phyloP scores from a whole-genome alignment of 2,113 vertebrate genomes.

The Mixornis gularis region DNA sequence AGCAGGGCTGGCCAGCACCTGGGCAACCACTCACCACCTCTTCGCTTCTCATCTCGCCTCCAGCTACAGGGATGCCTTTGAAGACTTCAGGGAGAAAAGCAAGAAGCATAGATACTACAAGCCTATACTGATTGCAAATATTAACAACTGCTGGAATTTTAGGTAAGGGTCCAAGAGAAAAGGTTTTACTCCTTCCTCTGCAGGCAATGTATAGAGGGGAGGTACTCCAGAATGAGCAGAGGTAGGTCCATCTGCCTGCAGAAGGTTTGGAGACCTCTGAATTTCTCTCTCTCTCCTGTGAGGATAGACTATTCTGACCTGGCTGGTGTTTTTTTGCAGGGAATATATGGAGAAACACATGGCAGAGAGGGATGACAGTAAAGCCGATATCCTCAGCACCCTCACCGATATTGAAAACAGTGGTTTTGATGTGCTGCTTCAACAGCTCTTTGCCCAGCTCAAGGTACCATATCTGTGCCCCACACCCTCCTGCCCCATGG shows the following conservation, averaged over 20 bases:
- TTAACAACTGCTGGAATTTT: conserved; percentile 81
- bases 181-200: neutral
- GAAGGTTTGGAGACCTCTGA: neutral
- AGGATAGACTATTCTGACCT: neutral
- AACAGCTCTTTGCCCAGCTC: conserved; percentile 69
- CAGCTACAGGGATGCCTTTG: conserved; percentile 79
- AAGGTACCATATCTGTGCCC: conserved; percentile 62
- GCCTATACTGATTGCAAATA: conserved; percentile 76
- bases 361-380: neutral
- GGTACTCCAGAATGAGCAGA: neutral
- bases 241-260: neutral
- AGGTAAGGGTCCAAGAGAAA: conserved; percentile 66
- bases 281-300: neutral
- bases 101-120: conserved; percentile 61
- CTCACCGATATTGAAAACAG: conserved; percentile 68
- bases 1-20: neutral
- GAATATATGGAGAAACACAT: conserved; percentile 41
- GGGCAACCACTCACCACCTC: neutral
- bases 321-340: conserved; percentile 54
- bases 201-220: neutral
- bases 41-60: neutral
- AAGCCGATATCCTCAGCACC: conserved; percentile 32
- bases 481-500: neutral
- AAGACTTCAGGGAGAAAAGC: conserved; percentile 72
- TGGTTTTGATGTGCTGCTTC: conserved; percentile 67